phyloP scores from a whole-genome alignment of 2,888 invertebrate species.

The Philaethria dido region DNA sequence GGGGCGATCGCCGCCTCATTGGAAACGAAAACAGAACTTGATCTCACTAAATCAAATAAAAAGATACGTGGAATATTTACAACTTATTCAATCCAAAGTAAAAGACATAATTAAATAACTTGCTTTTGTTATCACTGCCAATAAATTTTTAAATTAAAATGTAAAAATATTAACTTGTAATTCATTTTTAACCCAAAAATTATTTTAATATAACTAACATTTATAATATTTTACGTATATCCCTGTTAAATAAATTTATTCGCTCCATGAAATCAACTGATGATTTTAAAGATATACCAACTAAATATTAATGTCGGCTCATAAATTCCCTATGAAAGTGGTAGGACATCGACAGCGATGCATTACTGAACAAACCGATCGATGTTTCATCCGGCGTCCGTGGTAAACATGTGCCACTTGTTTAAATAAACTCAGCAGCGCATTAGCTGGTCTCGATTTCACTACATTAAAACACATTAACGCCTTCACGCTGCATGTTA shows the following conservation, averaged over 20 bases:
- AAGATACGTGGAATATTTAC: conserved; percentile 52
- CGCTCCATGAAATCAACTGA: neutral
- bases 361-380: conserved; percentile 81
- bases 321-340: conserved; percentile 57
- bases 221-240: no score
- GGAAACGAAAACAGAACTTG: conserved; percentile 76
- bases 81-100: conserved; percentile 6
- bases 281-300: neutral
- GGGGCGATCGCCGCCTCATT: conserved; percentile 65
- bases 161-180: neutral
- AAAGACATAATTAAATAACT: conserved; percentile 4
- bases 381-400: conserved; percentile 79
- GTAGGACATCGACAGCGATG: conserved; percentile 71
- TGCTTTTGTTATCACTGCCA: neutral
- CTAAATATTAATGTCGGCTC: conserved; percentile 9
- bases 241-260: neutral
- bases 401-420: conserved; percentile 82
- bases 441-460: conserved; percentile 82
- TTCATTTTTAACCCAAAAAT: neutral
- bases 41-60: conserved; percentile 75
- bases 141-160: neutral
- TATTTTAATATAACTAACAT: neutral
- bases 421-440: conserved; percentile 79
- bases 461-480: conserved; percentile 83
- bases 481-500: conserved; percentile 74